These are phyloP conservation scores for Trilocha varians DNA, from an alignment of 2,888 invertebrate genomes.

Conservation along the genomic window DNA sequence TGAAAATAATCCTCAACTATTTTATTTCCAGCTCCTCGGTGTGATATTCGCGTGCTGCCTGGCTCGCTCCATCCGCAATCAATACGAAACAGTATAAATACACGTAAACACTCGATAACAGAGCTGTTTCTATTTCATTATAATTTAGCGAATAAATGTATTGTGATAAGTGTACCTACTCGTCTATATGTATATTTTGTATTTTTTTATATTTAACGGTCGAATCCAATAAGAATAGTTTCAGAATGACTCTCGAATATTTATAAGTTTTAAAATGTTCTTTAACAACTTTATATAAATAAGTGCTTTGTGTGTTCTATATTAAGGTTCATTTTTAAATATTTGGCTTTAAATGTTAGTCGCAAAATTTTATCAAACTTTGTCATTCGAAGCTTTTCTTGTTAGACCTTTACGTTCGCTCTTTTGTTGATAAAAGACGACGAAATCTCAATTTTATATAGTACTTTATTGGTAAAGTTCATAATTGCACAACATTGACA, in stretches of 20 bases:
- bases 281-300: too few relatives aligned
- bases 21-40: slow-evolving; percentile 82
- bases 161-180: slow-evolving; percentile 30
- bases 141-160: slow-evolving; percentile 9
- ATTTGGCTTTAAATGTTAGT: too few relatives aligned
- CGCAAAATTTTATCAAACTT: too few relatives aligned
- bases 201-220: too few relatives aligned
- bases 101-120: neutral
- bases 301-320: too few relatives aligned
- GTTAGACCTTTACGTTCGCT: neutral
- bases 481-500: slow-evolving; percentile 1
- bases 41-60: slow-evolving; percentile 94
- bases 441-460: neutral
- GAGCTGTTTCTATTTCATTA: slow-evolving; percentile 1
- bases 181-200: slow-evolving; percentile 31
- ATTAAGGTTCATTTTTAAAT: too few relatives aligned
- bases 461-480: neutral
- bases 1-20: too few relatives aligned
- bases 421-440: neutral
- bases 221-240: too few relatives aligned
- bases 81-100: slow-evolving; percentile 87
- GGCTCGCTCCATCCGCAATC: slow-evolving; percentile 92
- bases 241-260: too few relatives aligned
- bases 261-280: too few relatives aligned
- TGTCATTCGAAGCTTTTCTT: neutral